phyloP scores from a whole-genome alignment of 1,140 invertebrate species.

The Zaprionus vittiger region DNA sequence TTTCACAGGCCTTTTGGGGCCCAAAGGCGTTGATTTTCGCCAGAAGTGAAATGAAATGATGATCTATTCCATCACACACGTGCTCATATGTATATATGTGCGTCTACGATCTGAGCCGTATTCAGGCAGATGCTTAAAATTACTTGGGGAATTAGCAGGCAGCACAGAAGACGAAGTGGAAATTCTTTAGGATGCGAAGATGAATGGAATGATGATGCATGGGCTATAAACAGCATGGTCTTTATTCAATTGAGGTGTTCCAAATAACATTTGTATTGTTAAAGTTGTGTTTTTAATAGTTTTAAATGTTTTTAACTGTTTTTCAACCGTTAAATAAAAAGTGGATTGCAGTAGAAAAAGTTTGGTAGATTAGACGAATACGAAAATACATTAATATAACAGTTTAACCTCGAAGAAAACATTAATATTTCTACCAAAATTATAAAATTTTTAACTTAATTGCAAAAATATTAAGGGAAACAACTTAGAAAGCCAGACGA shows the following conservation, averaged over 20 bases:
- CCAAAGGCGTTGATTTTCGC: constrained; percentile 33
- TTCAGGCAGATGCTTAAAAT: constrained; percentile 19
- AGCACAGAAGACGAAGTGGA: not conserved
- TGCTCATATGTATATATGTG: not conserved
- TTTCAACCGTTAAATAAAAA: not conserved
- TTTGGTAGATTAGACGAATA: not conserved
- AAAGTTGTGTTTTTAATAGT: not conserved
- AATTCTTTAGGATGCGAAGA: not conserved
- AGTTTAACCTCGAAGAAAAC: no score
- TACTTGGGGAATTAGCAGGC: constrained; percentile 37
- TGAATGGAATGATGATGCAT: not conserved
- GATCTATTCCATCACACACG: constrained; percentile 30
- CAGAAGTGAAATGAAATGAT: constrained; percentile 7
- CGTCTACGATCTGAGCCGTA: not conserved
- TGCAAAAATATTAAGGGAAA: no score
- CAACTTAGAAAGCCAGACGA: no score
- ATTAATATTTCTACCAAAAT: no score
- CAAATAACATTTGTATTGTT: not conserved
- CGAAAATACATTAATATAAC: no score
- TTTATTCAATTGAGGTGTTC: no score
- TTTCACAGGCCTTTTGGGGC: constrained; percentile 4
- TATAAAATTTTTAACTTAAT: no score
- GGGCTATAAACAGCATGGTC: not conserved
- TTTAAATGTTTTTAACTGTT: not conserved
- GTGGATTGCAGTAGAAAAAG: not conserved